Conservation (phyloP, 2,797 vertebrate species). For the Scyliorhinus canicula region DNA sequence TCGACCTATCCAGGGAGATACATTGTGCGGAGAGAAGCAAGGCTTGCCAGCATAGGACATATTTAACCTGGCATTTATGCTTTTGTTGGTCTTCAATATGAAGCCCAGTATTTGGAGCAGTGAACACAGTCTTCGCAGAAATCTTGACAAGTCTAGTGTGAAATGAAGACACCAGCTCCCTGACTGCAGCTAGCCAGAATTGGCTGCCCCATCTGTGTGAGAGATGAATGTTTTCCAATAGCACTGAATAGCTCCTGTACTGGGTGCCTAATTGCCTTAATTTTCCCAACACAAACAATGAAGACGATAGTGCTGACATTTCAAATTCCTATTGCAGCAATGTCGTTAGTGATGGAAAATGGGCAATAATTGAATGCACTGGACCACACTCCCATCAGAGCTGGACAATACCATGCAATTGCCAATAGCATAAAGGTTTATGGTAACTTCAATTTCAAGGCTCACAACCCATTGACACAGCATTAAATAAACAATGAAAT, state of each 20-base stretch:
- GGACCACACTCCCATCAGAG: neutral
- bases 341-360: neutral
- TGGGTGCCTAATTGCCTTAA: neutral
- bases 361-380: neutral
- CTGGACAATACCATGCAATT: neutral
- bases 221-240: neutral
- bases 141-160: neutral
- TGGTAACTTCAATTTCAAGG: neutral
- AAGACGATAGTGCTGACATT: neutral
- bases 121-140: neutral
- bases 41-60: neutral
- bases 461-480: neutral
- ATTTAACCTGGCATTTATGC: neutral
- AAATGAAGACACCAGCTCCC: neutral
- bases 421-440: neutral
- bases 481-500: neutral
- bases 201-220: no score
- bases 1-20: neutral
- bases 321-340: neutral
- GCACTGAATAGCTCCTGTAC: neutral
- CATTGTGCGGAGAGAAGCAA: neutral
- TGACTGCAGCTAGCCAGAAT: neutral
- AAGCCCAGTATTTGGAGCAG: neutral
- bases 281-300: neutral
- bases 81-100: neutral